Conservation (phyloP, 1,140 invertebrate species). For the Orchestia grillus region DNA sequence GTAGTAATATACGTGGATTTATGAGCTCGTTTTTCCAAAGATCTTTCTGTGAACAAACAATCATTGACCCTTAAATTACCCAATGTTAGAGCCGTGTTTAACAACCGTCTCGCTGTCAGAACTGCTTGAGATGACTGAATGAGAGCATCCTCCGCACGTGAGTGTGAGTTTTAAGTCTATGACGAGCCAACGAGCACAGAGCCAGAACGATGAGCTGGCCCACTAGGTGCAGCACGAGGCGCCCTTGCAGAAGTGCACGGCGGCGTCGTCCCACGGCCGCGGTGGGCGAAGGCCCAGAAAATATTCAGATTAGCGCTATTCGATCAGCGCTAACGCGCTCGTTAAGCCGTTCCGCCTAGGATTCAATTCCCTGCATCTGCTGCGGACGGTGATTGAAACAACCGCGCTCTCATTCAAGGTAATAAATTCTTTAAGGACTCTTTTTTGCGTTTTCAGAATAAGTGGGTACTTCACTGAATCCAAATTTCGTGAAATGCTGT, state of each 20-base stretch:
- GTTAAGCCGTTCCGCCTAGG: neutral
- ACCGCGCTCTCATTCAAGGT: neutral
- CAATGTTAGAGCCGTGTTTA: too few relatives aligned
- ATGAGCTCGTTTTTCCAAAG: too few relatives aligned
- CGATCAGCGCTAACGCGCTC: neutral
- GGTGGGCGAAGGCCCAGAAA: neutral
- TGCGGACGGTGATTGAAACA: neutral
- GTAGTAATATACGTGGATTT: too few relatives aligned
- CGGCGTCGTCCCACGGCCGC: too few relatives aligned
- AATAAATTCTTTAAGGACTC: neutral
- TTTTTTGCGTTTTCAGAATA: neutral
- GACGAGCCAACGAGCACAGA: too few relatives aligned
- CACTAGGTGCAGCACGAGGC: neutral
- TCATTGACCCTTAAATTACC: too few relatives aligned
- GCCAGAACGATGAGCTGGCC: neutral
- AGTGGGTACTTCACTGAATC: too few relatives aligned
- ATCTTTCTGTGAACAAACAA: too few relatives aligned
- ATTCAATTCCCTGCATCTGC: neutral
- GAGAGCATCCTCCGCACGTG: neutral
- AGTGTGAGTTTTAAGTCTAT: too few relatives aligned
- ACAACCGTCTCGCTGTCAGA: too few relatives aligned
- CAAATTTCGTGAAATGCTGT: neutral
- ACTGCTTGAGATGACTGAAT: too few relatives aligned
- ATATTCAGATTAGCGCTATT: neutral
- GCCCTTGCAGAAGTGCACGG: neutral